Base-by-base conservation (phyloP, 2,797 vertebrate genomes). In the Diglossa cyanea region DNA sequence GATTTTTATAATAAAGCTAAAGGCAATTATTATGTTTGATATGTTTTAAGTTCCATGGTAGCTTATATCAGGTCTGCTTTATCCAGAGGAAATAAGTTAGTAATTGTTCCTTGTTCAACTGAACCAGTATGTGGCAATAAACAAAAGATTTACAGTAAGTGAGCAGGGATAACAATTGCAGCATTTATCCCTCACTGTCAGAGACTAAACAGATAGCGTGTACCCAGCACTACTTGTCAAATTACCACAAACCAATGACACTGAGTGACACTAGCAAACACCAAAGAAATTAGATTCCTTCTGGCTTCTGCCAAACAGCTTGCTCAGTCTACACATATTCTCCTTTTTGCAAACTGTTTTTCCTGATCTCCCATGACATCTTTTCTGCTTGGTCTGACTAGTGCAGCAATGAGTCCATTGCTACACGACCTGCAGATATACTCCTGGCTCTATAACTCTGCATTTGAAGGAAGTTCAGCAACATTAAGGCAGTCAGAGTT, bases 11-110 rank as follows among this genome's bases (percentile, higher is more conserved):
- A 26, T 16, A 55, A 62, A 20, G 13, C 17, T 65, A 60, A 80
- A 94, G 21, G n/a, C 33, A 86, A 47, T 50, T 90, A 45, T 61
- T 83, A 74, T 80, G 23, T 35, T 83, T 25, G 51, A 1, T 25
- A 37, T 25, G 24, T 35, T 75, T 0, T n/a, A 90, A 50, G 14
- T 72, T 40, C 70, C 1, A 4, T 0, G 0, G 17, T 45, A 70
- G 82, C 11, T 31, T 75, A n/a, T 10, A 47, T 55, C 74, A 72
- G 23, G 24, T 70, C 11, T 23, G 6, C 39, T 25, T 66, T 26
- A 67, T 7, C 15, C 53, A 35, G 48, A 79, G 48, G 30, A 92
- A 89, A 39, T 11, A 66, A 15, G 21, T 76, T 28, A 54, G 2
- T 55, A 68, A 58, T 44, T 88, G 28, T 31, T 80, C 65, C 37